Conservation (phyloP, 2,797 vertebrate species). For the Sebastes oblongus region DNA sequence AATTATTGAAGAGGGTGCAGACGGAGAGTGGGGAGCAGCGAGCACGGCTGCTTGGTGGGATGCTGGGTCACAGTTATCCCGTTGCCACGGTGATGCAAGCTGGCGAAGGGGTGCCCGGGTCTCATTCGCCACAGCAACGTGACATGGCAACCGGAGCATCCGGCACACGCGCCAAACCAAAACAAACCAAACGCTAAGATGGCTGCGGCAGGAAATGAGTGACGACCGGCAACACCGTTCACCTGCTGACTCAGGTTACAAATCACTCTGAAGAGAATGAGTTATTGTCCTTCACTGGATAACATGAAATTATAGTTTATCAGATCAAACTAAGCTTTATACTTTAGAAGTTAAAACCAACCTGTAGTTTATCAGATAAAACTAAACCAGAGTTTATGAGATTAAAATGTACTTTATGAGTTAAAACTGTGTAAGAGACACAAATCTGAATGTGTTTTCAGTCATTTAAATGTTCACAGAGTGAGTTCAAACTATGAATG, state of each 20-base stretch:
- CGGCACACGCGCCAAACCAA: not conserved
- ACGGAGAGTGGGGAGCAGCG: conserved; percentile 51
- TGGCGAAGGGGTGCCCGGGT: conserved; percentile 31
- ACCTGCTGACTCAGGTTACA: not conserved
- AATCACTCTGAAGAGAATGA: not conserved
- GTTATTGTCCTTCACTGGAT: not conserved
- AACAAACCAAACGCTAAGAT: conserved; percentile 45
- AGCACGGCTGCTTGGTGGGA: conserved; percentile 47
- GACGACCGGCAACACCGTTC: not conserved
- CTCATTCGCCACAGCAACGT: conserved; percentile 6
- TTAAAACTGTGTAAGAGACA: not conserved
- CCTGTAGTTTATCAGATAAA: not conserved
- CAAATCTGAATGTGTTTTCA: not conserved
- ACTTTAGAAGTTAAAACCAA: not conserved
- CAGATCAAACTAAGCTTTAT: not conserved
- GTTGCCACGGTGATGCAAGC: conserved; percentile 62
- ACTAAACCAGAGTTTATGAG: not conserved
- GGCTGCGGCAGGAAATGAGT: conserved; percentile 48
- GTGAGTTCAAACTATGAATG: not conserved
- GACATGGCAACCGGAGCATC: conserved; percentile 47
- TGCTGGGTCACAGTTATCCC: conserved; percentile 62
- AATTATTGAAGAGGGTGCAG: conserved; percentile 73
- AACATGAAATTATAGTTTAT: not conserved
- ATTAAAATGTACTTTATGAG: no score
- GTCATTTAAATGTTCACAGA: not conserved